phyloP scores from a whole-genome alignment of 1,140 invertebrate species.

The Mercenaria mercenaria region DNA sequence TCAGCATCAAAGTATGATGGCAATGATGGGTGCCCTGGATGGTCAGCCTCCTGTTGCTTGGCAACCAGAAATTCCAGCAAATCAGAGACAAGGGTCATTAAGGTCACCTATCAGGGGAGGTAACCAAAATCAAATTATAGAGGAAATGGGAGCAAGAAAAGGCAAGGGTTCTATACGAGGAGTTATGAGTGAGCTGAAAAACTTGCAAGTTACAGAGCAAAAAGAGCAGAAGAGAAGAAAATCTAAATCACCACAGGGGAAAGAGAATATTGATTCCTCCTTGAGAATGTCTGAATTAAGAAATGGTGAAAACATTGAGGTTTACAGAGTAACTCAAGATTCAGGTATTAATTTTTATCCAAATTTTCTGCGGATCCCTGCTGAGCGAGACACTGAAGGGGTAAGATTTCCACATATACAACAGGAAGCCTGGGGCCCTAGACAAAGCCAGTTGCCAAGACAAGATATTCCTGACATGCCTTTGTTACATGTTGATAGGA shows the following conservation, averaged over 20 bases:
- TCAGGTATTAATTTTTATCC: slow-evolving; percentile 68
- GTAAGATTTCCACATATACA: slow-evolving; percentile 73
- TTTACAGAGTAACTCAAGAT: slow-evolving; percentile 48
- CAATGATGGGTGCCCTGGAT: slow-evolving; percentile 83
- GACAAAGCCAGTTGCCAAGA: slow-evolving; percentile 21
- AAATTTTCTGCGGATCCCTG: slow-evolving; percentile 75
- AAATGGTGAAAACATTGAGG: slow-evolving; percentile 47
- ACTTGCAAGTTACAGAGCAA: slow-evolving; percentile 67
- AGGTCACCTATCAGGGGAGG: neutral
- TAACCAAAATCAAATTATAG: neutral
- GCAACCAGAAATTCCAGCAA: slow-evolving; percentile 21
- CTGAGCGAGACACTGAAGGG: slow-evolving; percentile 73
- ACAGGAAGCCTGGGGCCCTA: slow-evolving; percentile 66
- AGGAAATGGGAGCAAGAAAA: slow-evolving; percentile 33
- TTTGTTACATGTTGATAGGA: slow-evolving; percentile 72
- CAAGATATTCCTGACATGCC: slow-evolving; percentile 66
- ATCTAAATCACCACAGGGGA: slow-evolving; percentile 47
- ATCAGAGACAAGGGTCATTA: neutral
- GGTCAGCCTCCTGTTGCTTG: slow-evolving; percentile 46
- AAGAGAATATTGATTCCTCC: slow-evolving; percentile 55
- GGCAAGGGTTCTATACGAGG: slow-evolving; percentile 39
- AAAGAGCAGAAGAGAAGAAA: slow-evolving; percentile 43
- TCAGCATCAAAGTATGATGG: slow-evolving; percentile 81
- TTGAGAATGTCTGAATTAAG: slow-evolving; percentile 54
- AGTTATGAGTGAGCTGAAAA: slow-evolving; percentile 74